Evolutionary conservation across 2,113 vertebrate species (phyloP), one percentile per base, ranked within the genome.

Genomic region (Mola mola): DNA sequence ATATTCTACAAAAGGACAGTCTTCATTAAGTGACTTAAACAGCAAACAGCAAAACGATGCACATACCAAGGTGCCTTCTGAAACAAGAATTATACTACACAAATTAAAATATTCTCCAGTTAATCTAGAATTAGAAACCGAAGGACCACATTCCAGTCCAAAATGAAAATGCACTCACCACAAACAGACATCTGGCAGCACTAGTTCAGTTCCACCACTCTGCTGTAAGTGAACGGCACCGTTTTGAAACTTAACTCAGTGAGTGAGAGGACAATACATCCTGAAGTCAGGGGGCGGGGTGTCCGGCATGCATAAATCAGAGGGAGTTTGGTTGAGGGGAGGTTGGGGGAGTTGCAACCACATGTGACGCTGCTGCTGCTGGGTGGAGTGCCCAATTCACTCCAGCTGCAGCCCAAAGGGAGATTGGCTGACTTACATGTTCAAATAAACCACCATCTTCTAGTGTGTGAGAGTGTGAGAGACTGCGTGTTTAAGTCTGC

Each of bases 101-200:
- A 4, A 24, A 52, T 15, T 58, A 1, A 59, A 29, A 19, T 6
- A 52, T 40, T 29, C 33, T 12, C n/a, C 24, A 47, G 2, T 63
- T 8, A 60, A 53, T 55, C 48, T 10, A 68, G 34, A 17, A n/a
- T n/a, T n/a, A n/a, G n/a, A n/a, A n/a, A n/a, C n/a, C n/a, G n/a
- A n/a, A n/a, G n/a, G 44, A 24, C n/a, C 5, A n/a, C 66, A 65
- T 81, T 78, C 83, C 74, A 58, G 62, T 3, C 2, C 44, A 68
- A 42, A 75, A 67, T 15, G 65, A 56, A 82, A 83, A 82, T 60
- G 75, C 64, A 85, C 88, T 90, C 79, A 90, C 88, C 88, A 85
- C 83, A 67, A 62, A 38, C 59, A 28, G 66, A 62, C 73, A 72
- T 76, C 69, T 55, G 70, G 52, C 67, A 56, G 57, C 53, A 44